Evolutionary conservation across 2,113 vertebrate genomes (phyloP).

Genomic region (Morone chrysops): DNA sequence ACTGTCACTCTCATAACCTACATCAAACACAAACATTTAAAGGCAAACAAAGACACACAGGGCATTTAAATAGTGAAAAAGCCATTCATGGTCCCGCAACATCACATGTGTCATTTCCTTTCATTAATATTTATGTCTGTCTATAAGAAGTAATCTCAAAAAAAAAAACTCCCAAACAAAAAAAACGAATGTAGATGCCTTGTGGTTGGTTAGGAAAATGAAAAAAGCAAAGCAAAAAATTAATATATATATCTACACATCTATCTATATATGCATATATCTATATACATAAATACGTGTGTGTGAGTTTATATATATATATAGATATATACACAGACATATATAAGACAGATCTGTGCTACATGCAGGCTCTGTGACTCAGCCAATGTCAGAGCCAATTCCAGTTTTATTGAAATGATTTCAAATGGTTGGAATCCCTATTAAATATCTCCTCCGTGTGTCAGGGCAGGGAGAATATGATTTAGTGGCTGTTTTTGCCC

Average conservation of each 20-base stretch:
- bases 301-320: background rate
- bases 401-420: conserved; percentile 73
- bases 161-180: conserved; percentile 9
- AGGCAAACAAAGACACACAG: conserved; percentile 17
- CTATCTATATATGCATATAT: background rate
- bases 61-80: conserved; percentile 36
- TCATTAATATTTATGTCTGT: conserved; percentile 11
- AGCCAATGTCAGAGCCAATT: conserved; percentile 63
- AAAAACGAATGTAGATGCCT: conserved; percentile 5
- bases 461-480: conserved; percentile 62
- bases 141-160: background rate
- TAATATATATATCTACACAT: background rate
- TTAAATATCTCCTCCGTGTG: conserved; percentile 61
- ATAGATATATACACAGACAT: background rate
- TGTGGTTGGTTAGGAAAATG: background rate
- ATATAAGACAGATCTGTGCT: conserved; percentile 38
- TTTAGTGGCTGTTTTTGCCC: conserved; percentile 68
- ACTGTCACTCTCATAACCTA: conserved; percentile 21
- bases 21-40: conserved; percentile 55
- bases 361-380: conserved; percentile 46
- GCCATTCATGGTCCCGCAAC: background rate
- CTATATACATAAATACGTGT: background rate
- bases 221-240: conserved; percentile 19
- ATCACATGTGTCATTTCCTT: conserved; percentile 7
- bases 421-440: conserved; percentile 68